Base-by-base conservation (phyloP, 2,797 vertebrate species). In the Allobates femoralis region DNA sequence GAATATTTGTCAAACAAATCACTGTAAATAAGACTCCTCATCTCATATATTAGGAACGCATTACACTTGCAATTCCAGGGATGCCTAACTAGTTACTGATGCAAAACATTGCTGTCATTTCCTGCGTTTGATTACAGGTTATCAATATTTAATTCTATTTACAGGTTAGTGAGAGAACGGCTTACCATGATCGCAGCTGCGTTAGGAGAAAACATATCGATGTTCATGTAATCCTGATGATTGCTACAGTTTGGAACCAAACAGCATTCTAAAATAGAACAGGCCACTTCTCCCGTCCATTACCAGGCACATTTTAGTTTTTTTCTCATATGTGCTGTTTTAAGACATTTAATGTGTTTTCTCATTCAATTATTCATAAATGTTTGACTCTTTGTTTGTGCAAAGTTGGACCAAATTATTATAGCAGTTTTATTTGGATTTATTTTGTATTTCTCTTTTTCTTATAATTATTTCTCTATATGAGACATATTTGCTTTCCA, bases 51-150 rank as follows among this genome's bases (percentile, higher is more conserved):
- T 34, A 5, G 21, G 3, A 55, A 77, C 32, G 32, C 75, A 77
- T 34, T 37, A 58, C 15, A 58, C 30, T 34, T n/a, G 10, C 30
- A 30, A 78, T 78, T 56, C 28, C 51, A 56, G 26, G 58, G 76
- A 34, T 78, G 53, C 30, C 23, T 78, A 34, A 37, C 18, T 16
- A 56, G 76, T 37, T 58, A 78, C 76, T 78, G 53, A 58, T 78
- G 53, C 46, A 76, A 78, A 56, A 78, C 34, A 58, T 56, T 58
- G 19, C 30, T 51, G 53, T 78, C 76, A 58, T 16, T 78, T 58
- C 53, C 53, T 56, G 76, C 53, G 30, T 78, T 58, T 78, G 19
- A 58, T 37, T 37, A 78, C 53, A 55, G 51, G 28, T 77, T 77
- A 77, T 56, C 28, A 55, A 77, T 55, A 56, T 56, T 77, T 30